These are phyloP conservation scores for Actinostola sp. DNA, from an alignment of 92 coral and sea anemone species.

Conservation along the genomic window DNA sequence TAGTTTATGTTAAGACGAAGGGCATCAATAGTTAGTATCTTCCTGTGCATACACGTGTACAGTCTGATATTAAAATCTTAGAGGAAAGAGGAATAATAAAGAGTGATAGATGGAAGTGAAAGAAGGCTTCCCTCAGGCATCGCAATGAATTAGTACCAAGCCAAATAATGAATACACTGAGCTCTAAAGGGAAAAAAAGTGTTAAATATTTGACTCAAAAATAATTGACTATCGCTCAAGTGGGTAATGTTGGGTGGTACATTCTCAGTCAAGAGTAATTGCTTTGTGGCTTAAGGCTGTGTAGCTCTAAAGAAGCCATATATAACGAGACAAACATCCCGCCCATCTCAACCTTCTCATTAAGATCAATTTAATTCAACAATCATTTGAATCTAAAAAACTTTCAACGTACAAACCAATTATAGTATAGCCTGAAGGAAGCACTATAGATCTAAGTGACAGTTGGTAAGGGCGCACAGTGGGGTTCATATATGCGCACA, in stretches of 20 bases:
- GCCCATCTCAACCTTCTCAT: slow-evolving; percentile 22
- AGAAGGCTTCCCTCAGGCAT: too few species aligned
- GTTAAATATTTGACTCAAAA: too few species aligned
- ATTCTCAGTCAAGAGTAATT: neutral
- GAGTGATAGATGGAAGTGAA: too few species aligned
- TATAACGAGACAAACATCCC: neutral
- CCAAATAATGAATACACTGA: too few species aligned
- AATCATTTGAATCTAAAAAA: slow-evolving; percentile 20
- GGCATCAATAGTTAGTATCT: too few species aligned
- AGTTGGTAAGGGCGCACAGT: neutral
- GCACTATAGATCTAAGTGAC: neutral
- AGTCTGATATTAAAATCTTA: too few species aligned
- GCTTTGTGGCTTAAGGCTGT: slow-evolving; percentile 1
- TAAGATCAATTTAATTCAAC: slow-evolving; percentile 5
- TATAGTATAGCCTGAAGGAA: neutral
- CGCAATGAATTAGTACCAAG: too few species aligned
- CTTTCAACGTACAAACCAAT: slow-evolving; percentile 17
- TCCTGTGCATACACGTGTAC: too few species aligned
- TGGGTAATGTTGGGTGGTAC: neutral
- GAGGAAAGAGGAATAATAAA: too few species aligned
- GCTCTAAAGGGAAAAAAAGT: too few species aligned
- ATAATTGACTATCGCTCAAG: too few species aligned
- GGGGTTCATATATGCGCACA: neutral
- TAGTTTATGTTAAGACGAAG: too few species aligned
- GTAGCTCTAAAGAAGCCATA: neutral